Evolutionary conservation across 2,797 vertebrate species (phyloP).

Genomic region (Falco cherrug): DNA sequence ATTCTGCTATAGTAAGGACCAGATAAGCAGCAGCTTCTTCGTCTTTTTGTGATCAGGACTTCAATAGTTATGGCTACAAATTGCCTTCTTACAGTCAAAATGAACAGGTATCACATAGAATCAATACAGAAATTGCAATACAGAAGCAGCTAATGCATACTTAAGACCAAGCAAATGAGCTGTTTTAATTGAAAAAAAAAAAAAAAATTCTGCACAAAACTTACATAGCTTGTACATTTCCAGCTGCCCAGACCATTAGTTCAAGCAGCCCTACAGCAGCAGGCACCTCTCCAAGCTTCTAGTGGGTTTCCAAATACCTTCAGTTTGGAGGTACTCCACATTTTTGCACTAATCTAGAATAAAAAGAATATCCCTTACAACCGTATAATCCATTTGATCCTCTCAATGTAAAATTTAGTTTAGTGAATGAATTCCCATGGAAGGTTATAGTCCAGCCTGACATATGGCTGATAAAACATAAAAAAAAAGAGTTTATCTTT

Average conservation of each 20-base stretch:
- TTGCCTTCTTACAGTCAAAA: neutral
- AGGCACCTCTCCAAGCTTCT: neutral
- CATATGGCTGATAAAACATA: neutral
- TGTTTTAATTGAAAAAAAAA: neutral
- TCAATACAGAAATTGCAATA: neutral
- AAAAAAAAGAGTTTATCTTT: neutral
- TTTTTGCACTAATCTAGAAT: neutral
- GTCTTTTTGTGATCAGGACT: neutral
- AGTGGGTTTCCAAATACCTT: neutral
- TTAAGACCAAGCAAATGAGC: neutral
- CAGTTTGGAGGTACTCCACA: neutral
- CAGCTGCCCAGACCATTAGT: neutral
- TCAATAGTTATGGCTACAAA: neutral
- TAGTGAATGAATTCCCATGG: neutral
- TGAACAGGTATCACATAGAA: neutral
- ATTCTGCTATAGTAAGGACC: neutral
- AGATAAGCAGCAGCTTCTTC: neutral
- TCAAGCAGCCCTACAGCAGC: neutral
- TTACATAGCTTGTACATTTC: neutral
- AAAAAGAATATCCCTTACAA: neutral
- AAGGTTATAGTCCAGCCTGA: neutral
- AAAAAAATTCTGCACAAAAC: neutral
- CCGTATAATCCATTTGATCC: neutral
- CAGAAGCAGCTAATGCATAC: neutral
- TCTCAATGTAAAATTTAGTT: neutral